Conservation (phyloP, 1,140 invertebrate species). For the Drosophila pruinosa region DNA sequence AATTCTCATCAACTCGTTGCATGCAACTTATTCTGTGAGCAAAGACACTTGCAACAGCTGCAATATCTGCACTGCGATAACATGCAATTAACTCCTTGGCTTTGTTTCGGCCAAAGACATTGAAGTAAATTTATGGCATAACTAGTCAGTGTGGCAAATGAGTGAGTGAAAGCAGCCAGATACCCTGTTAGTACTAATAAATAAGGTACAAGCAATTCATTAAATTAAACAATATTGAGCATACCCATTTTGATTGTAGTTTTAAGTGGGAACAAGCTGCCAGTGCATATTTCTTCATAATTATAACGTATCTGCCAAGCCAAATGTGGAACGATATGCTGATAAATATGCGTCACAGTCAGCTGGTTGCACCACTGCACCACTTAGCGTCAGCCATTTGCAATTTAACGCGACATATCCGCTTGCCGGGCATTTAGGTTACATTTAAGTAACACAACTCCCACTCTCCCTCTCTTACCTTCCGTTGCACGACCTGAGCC, state of each 20-base stretch:
- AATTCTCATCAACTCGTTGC: slow-evolving; percentile 59
- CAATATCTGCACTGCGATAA: slow-evolving; percentile 39
- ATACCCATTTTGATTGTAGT: background rate
- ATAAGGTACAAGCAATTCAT: background rate
- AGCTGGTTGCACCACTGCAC: slow-evolving; percentile 2
- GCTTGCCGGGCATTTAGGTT: slow-evolving; percentile 74
- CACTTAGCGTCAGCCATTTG: slow-evolving; percentile 54
- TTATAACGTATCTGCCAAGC: slow-evolving; percentile 15
- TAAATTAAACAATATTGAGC: too few relatives aligned
- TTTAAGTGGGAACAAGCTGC: background rate
- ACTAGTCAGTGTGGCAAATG: background rate
- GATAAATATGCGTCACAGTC: slow-evolving; percentile 15
- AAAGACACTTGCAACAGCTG: slow-evolving; percentile 20
- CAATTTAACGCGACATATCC: slow-evolving; percentile 74
- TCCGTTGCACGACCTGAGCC: slow-evolving; percentile 34
- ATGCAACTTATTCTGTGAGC: slow-evolving; percentile 51
- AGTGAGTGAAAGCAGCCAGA: background rate
- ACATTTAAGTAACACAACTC: slow-evolving; percentile 54
- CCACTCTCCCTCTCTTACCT: slow-evolving; percentile 21
- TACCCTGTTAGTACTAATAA: background rate
- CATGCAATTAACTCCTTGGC: slow-evolving; percentile 60
- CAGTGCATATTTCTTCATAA: slow-evolving; percentile 10
- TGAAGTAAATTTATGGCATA: slow-evolving; percentile 49
- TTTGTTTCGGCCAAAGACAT: slow-evolving; percentile 37
- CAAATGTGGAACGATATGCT: slow-evolving; percentile 4